A percentile compares a stretch with the other conserved stretches of the same genome.
phyloP scores from a whole-genome alignment of 2,113 vertebrate genomes.

The Pachycephala philippinensis region DNA sequence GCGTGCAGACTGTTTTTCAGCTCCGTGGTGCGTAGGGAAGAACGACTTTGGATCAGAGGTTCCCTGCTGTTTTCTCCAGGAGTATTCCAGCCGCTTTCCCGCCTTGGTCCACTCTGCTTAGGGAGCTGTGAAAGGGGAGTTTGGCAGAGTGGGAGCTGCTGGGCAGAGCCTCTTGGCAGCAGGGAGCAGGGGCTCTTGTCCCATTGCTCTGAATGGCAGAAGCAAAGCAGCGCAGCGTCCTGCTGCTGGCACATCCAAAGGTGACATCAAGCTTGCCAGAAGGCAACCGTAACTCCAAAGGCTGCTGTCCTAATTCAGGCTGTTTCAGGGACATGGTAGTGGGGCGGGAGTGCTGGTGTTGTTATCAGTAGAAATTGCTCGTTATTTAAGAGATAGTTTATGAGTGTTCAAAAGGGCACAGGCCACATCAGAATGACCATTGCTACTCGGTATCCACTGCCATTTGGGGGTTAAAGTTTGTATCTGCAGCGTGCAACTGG shows the following conservation, averaged over 20 bases:
- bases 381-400: background rate
- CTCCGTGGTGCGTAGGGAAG: accelerated
- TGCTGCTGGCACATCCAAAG: background rate
- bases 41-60: background rate
- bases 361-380: background rate
- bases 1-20: background rate
- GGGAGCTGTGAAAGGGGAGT: background rate
- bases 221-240: background rate
- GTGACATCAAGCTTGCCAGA: background rate
- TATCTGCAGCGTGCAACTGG: background rate
- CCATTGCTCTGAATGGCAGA: background rate
- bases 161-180: background rate
- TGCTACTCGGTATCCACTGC: background rate
- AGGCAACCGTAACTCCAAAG: background rate
- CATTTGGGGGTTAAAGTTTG: background rate
- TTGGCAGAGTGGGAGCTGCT: background rate
- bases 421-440: background rate
- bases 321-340: background rate
- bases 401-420: background rate
- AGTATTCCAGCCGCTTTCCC: background rate
- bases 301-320: background rate
- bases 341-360: background rate
- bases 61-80: background rate
- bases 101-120: accelerated
- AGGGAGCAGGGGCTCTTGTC: background rate